Base-by-base conservation (phyloP, 2,888 invertebrate genomes). In the Volucella zonaria region DNA sequence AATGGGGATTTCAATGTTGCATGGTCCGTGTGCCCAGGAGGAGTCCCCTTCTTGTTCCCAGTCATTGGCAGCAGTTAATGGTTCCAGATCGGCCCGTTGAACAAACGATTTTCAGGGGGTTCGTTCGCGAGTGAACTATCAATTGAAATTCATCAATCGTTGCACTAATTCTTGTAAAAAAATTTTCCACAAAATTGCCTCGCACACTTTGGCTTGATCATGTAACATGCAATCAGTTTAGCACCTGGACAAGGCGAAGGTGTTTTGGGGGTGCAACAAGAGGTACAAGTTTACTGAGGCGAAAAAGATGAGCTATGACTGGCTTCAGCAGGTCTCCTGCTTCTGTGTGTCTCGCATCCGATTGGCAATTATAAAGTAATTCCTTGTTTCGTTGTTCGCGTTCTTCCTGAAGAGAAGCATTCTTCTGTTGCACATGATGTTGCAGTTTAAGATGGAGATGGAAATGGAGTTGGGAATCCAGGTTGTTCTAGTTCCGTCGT, bases 91-190 rank as follows among this genome's bases (percentile, higher is more conserved):
- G 31, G 6, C 31, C 31, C 31, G 31, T 31, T 31, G 31, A 31
- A 31, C 12, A 4, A 52, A 23, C 12, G 58, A 11, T 11, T 4
- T 6, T 10, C 11, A 11, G 51, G 38, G 40, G 12, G 40, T 11
- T 42, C 45, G 52, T 73, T 85, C 67, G 85, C 85, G 85, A 77
- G 85, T 64, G 14, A 85, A 85, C 81, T 85, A 85, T 85, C 85
- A 81, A 85, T 85, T 81, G 81, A 77, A 85, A 85, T 85, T 81
- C 85, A 85, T 85, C 85, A 85, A 85, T 77, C 77, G 85, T 73
- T 85, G 77, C 85, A 85, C 85, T 85, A 81, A 85, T 85, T 81
- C 81, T 77, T 67, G 42, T 43, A 70, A 71, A 66, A 61, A 70
- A 66, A 68, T 49, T 45, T 43, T 52, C 68, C 70, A 51, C 47